A percentile compares a stretch with the other conserved stretches of the same genome.
phyloP scores from a whole-genome alignment of 2,888 invertebrate species.

The Fragum fragum region DNA sequence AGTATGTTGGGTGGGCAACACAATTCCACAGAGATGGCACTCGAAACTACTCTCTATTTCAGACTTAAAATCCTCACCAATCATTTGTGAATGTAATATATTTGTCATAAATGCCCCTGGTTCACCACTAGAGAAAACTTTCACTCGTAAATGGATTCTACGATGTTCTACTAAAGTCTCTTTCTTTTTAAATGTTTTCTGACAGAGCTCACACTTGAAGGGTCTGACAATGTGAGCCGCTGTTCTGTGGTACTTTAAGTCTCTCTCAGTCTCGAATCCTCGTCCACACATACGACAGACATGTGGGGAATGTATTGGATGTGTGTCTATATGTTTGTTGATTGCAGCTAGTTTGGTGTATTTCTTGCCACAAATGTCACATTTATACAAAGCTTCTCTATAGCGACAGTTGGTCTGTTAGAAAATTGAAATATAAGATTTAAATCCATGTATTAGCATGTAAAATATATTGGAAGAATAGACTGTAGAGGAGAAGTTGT shows the following conservation, averaged over 20 bases:
- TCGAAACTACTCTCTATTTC: constrained; percentile 46
- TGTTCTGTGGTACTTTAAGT: constrained; percentile 55
- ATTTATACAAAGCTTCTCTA: constrained; percentile 65
- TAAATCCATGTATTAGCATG: no score
- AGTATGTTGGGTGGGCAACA: constrained; percentile 38
- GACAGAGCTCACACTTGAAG: constrained; percentile 64
- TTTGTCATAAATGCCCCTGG: not conserved
- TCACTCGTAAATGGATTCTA: constrained; percentile 57
- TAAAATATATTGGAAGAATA: no score
- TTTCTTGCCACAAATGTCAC: constrained; percentile 63
- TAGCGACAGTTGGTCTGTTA: constrained; percentile 58
- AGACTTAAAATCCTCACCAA: constrained; percentile 19
- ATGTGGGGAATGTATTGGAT: constrained; percentile 65
- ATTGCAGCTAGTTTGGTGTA: constrained; percentile 63
- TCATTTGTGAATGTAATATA: not conserved
- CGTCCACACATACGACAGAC: constrained; percentile 68
- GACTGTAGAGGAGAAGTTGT: no score
- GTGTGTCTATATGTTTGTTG: constrained; percentile 67
- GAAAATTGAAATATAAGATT: not conserved
- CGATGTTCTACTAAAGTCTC: constrained; percentile 65
- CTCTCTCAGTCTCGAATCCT: constrained; percentile 62
- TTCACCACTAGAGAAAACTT: constrained; percentile 24
- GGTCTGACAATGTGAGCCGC: constrained; percentile 66
- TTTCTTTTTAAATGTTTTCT: constrained; percentile 63
- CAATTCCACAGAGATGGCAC: constrained; percentile 59